phyloP scores from a whole-genome alignment of 2,888 invertebrate species.

The Pyrrhia umbra region DNA sequence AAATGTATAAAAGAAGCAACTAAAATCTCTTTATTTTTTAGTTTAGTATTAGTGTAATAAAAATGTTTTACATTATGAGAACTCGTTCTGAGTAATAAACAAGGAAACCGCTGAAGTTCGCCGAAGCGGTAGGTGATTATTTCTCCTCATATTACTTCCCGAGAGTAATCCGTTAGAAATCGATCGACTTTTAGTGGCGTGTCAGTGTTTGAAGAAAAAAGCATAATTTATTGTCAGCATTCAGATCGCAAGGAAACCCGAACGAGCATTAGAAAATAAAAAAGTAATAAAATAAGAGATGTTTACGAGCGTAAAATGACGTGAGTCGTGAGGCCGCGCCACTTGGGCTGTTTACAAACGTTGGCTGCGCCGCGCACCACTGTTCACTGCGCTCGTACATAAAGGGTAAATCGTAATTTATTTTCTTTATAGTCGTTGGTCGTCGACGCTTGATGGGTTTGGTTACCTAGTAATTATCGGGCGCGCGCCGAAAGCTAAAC shows the following conservation, averaged over 20 bases:
- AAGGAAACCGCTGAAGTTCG: conserved; percentile 87
- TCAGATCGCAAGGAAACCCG: conserved; percentile 88
- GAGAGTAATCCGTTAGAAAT: conserved; percentile 90
- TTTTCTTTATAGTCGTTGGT: conserved; percentile 79
- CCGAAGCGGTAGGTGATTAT: conserved; percentile 86
- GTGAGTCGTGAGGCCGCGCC: conserved; percentile 83
- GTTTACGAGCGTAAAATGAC: conserved; percentile 90
- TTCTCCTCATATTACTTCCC: conserved; percentile 85
- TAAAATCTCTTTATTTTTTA: conserved; percentile 38
- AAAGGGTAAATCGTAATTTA: conserved; percentile 84
- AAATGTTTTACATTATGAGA: conserved; percentile 73
- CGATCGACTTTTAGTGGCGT: conserved; percentile 89
- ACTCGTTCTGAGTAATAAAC: conserved; percentile 86
- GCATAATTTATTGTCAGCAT: conserved; percentile 89
- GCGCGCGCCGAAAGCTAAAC: conserved; percentile 85
- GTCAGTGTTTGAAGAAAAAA: conserved; percentile 89
- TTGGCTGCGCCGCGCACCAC: conserved; percentile 73
- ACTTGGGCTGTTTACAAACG: conserved; percentile 81
- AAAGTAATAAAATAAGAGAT: conserved; percentile 88
- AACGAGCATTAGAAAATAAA: conserved; percentile 89
- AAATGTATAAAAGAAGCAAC: conserved; percentile 39
- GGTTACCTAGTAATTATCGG: conserved; percentile 86
- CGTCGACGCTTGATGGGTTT: conserved; percentile 81
- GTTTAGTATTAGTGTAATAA: conserved; percentile 61
- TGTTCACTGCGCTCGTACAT: conserved; percentile 72